Base-by-base conservation (phyloP, 2,797 vertebrate species). In the Enteromius paludinosus region DNA sequence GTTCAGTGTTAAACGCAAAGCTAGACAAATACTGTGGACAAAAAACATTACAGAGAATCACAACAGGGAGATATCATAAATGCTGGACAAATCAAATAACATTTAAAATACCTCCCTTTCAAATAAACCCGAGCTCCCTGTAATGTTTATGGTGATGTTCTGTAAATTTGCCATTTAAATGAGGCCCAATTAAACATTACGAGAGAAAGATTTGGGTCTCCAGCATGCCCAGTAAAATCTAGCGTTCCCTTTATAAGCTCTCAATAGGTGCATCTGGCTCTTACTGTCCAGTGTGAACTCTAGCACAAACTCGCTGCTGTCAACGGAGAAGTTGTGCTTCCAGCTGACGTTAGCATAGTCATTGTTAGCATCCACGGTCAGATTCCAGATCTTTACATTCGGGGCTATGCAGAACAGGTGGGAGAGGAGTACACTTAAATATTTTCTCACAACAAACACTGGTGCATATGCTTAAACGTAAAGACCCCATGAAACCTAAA, bases 201-300 rank as follows among this genome's bases (percentile, higher is more conserved):
- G 17, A 75, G 59, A 45, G 52, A 64, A 65, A 73, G 73, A 64
- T 83, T 87, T 87, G 68, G 83, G 75, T 84, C 84, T 84, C 70
- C 83, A 85, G 83, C 85, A 54, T 38, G 68, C 76, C 78, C 75
- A 35, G 0, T 64, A n/a, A 9, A 83, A 84, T 81, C 69, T 9
- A 71, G 41, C 49, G 69, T 86, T 87, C 86, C 84, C 86, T 85
- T 86, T 81, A 83, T 56, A 84, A 89, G 86, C 79, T 81, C 85
- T 82, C 47, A 65, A 83, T 47, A 83, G 66, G 59, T 77, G 80
- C 80, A 82, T 91, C 76, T 87, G 84, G 84, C 89, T 96, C 97
- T 99, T 99, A 99, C 97, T 98, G 95, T 98, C 96, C 92, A 96
- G 96, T 90, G 91, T 94, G 96, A 96, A 96, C 96, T 99, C 98